phyloP scores from a whole-genome alignment of 2,888 invertebrate species.

The Cheilosia variabilis region DNA sequence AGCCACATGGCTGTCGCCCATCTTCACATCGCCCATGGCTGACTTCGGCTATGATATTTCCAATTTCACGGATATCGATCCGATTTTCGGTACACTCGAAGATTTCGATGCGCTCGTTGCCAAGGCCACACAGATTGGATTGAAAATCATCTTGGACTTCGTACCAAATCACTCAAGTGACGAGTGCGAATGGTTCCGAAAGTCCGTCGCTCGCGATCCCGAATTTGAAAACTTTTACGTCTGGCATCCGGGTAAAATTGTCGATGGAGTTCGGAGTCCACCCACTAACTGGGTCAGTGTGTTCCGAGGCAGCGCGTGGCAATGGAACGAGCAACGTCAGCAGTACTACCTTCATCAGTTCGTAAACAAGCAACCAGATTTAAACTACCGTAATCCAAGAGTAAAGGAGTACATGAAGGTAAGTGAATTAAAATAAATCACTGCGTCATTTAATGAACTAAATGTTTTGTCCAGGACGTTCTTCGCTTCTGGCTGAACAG shows the following conservation, averaged over 20 bases:
- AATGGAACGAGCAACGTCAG: conserved; percentile 85
- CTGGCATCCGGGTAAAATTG: conserved; percentile 87
- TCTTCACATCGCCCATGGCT: conserved; percentile 89
- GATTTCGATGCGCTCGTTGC: conserved; percentile 87
- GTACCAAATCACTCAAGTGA: conserved; percentile 92
- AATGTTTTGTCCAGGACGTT: conserved; percentile 81
- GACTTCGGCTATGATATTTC: conserved; percentile 92
- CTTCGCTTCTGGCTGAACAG: conserved; percentile 90
- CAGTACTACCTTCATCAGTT: conserved; percentile 89
- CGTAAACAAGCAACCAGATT: conserved; percentile 86
- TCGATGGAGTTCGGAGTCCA: conserved; percentile 83
- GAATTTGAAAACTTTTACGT: conserved; percentile 90
- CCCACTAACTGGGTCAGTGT: conserved; percentile 89
- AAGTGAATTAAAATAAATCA: conserved; percentile 76
- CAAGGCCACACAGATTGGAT: conserved; percentile 85
- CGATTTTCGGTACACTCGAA: conserved; percentile 88
- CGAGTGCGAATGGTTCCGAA: conserved; percentile 93
- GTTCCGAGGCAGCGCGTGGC: conserved; percentile 86
- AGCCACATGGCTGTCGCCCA: conserved; percentile 90
- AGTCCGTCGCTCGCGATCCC: conserved; percentile 86
- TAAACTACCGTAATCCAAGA: conserved; percentile 86
- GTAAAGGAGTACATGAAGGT: conserved; percentile 83
- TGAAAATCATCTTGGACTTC: conserved; percentile 87
- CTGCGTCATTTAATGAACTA: too few species aligned
- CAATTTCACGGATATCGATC: conserved; percentile 88